These are phyloP conservation scores for Otocyon megalotis DNA, from an alignment of 2,113 vertebrate species.

Conservation along the genomic window DNA sequence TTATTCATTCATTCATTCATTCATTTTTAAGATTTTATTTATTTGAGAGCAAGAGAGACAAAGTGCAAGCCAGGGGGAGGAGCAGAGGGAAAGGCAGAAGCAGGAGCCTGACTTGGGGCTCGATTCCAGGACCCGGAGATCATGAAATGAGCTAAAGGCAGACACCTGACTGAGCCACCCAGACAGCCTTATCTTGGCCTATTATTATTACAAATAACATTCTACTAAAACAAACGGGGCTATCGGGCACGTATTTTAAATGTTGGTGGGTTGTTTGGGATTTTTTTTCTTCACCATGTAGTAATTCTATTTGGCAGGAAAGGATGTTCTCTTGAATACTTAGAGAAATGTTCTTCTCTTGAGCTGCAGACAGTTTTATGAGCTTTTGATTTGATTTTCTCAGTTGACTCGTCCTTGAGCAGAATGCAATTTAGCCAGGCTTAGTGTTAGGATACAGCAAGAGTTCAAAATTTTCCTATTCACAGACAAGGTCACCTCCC, in stretches of 20 bases:
- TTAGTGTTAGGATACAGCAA: neutral
- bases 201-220: conserved; percentile 26
- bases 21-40: too few species aligned
- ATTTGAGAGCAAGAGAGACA: too few species aligned
- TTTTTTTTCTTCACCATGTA: neutral
- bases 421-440: conserved; percentile 23
- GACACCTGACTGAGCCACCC: too few species aligned
- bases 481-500: neutral
- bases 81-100: too few species aligned
- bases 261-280: neutral
- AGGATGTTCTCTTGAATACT: neutral
- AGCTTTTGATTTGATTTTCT: conserved; percentile 69
- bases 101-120: too few species aligned
- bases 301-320: conserved; percentile 53
- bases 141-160: too few species aligned
- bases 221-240: conserved; percentile 21
- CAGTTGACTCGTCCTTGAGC: conserved; percentile 28
- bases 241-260: conserved; percentile 27
- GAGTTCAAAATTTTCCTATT: neutral
- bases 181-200: neutral
- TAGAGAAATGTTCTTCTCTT: conserved; percentile 60
- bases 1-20: too few species aligned
- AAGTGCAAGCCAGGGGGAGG: too few species aligned
- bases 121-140: too few species aligned
- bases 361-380: conserved; percentile 52